Evolutionary conservation across 2,113 vertebrate species (phyloP).

Genomic region (Zosterops japonicus): DNA sequence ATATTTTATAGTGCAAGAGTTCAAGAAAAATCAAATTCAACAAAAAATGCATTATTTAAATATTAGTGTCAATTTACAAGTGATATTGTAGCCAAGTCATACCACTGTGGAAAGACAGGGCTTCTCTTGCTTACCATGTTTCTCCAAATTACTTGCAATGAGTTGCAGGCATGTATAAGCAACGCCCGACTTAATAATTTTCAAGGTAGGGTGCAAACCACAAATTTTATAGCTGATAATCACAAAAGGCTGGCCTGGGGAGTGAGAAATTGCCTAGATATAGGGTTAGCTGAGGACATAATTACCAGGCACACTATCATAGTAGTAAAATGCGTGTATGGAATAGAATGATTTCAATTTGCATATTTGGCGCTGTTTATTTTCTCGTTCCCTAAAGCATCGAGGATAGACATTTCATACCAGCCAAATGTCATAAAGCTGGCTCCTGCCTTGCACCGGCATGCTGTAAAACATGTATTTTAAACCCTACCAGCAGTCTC

Average conservation of each 20-base stretch:
- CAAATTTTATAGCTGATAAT: neutral
- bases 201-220: neutral
- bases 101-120: neutral
- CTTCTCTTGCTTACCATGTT: neutral
- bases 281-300: neutral
- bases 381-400: conserved; percentile 5
- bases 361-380: conserved; percentile 2
- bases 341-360: neutral
- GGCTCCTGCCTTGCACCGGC: neutral
- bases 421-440: conserved; percentile 27
- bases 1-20: neutral
- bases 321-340: neutral
- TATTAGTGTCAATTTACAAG: neutral
- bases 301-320: neutral
- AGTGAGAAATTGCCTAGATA: neutral
- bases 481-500: neutral
- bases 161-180: neutral
- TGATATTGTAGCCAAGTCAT: neutral
- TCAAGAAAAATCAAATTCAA: neutral
- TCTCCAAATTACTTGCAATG: neutral
- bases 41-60: neutral
- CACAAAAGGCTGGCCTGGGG: neutral
- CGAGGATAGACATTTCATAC: neutral
- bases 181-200: neutral
- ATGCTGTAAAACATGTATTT: conserved; percentile 17